phyloP scores from a whole-genome alignment of 2,888 invertebrate genomes.

The Globia sparganii region DNA sequence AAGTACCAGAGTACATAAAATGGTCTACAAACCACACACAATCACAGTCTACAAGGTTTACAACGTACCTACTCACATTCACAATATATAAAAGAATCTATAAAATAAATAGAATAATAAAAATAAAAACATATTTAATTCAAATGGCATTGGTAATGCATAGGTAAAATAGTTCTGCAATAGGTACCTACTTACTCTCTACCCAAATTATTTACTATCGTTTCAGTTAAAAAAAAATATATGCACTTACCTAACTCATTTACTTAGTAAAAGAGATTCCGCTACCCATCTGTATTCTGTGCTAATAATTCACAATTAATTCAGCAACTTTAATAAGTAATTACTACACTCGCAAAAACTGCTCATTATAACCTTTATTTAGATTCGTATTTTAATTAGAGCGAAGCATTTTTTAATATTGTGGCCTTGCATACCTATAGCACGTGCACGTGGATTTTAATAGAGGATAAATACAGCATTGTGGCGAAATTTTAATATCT shows the following conservation, averaged over 20 bases:
- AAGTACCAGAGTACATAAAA: no score
- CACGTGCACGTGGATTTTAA: conserved; percentile 3
- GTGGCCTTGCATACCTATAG: conserved; percentile 22
- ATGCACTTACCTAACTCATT: conserved; percentile 12
- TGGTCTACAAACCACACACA: no score
- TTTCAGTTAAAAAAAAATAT: not conserved
- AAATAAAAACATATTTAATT: no score
- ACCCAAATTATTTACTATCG: not conserved
- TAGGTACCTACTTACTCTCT: not conserved
- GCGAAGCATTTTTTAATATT: conserved; percentile 31
- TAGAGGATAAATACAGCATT: not conserved
- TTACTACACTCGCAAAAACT: conserved; percentile 1
- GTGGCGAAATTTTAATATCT: not conserved
- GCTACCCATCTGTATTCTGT: not conserved
- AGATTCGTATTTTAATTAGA: conserved; percentile 33
- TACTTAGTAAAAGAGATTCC: conserved; percentile 13
- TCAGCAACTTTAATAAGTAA: conserved; percentile 21
- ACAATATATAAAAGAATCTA: no score
- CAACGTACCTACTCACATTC: no score
- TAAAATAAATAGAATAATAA: no score
- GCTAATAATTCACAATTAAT: conserved; percentile 18
- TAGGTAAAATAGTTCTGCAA: not conserved
- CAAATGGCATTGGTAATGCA: no score
- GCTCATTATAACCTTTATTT: conserved; percentile 13
- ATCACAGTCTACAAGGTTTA: no score